A percentile compares a stretch with the other conserved stretches of the same genome.
Evolutionary conservation across 37 sponge, comb jelly and placozoan genomes (phyloP).

Genomic region (Theonella swinhoei): DNA sequence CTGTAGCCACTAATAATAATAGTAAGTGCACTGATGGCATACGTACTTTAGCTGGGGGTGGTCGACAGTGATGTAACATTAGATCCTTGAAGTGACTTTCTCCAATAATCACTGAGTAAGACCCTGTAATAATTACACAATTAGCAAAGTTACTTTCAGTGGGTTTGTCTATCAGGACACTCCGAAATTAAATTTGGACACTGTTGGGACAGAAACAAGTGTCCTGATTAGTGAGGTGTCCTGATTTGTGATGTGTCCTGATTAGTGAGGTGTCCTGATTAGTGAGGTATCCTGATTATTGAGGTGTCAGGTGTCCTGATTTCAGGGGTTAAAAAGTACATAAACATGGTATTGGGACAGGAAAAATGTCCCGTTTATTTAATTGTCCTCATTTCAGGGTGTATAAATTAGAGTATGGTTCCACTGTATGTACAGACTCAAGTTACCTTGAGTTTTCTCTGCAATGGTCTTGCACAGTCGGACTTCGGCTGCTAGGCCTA

Average conservation of each 20-base stretch:
- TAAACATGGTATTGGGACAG: background rate
- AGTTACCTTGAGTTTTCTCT: constrained; percentile 75
- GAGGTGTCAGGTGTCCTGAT: too few species aligned
- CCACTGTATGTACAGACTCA: too few species aligned
- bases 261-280: too few species aligned
- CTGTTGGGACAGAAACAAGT: too few species aligned
- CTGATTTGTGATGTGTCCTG: too few species aligned
- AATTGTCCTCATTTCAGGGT: background rate
- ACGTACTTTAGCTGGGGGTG: constrained; percentile 85
- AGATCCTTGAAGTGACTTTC: constrained; percentile 90
- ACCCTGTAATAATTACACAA: constrained; percentile 20
- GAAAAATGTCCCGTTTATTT: background rate
- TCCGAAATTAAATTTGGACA: background rate
- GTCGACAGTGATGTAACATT: constrained; percentile 78
- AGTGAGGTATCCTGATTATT: too few species aligned
- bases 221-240: too few species aligned
- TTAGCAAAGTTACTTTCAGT: background rate
- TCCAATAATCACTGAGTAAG: constrained; percentile 79
- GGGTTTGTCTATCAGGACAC: too few species aligned
- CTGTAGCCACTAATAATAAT: background rate
- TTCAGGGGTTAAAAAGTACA: background rate
- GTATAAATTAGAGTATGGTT: background rate
- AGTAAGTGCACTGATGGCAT: background rate
- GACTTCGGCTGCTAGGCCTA: constrained; percentile 93
- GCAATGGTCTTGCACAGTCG: constrained; percentile 82